phyloP scores from a whole-genome alignment of 2,113 vertebrate genomes.

The Gobiocypris rarus region DNA sequence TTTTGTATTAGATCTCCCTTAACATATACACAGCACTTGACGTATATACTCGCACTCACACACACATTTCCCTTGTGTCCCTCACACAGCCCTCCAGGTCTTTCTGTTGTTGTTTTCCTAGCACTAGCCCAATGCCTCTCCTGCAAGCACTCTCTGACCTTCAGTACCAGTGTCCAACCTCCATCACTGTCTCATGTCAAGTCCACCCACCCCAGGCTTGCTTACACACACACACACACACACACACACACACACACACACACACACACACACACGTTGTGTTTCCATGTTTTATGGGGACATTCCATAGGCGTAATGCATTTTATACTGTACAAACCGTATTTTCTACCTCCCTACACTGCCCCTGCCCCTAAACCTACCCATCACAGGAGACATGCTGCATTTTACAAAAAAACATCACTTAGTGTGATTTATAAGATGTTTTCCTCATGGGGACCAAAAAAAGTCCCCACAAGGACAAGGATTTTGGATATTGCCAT shows the following conservation, averaged over 20 bases:
- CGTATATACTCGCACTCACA: slow-evolving; percentile 52
- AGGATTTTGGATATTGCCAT: no score
- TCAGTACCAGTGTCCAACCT: slow-evolving; percentile 40
- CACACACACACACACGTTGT: not conserved
- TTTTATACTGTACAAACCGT: no score
- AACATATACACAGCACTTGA: not conserved
- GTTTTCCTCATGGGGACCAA: no score
- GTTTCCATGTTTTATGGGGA: no score
- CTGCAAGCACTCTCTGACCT: slow-evolving; percentile 55
- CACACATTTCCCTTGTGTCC: slow-evolving; percentile 47
- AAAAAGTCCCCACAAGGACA: no score
- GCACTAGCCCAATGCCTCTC: slow-evolving; percentile 21
- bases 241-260: slow-evolving; percentile 11
- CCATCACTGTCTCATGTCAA: slow-evolving; percentile 46
- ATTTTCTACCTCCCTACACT: no score
- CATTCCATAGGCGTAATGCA: no score
- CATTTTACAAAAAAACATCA: no score
- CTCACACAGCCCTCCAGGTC: slow-evolving; percentile 39
- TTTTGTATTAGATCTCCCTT: slow-evolving; percentile 32
- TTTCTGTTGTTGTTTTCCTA: slow-evolving; percentile 40
- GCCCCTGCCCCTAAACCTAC: no score
- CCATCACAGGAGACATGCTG: no score
- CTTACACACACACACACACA: slow-evolving; percentile 45
- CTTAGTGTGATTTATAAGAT: no score
- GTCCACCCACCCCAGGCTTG: slow-evolving; percentile 27